A percentile compares a stretch with the other conserved stretches of the same genome.
Evolutionary conservation across 30 jellyfish, hydroid and myxozoan species (phyloP).

Genomic region (Aurelia coerulea): DNA sequence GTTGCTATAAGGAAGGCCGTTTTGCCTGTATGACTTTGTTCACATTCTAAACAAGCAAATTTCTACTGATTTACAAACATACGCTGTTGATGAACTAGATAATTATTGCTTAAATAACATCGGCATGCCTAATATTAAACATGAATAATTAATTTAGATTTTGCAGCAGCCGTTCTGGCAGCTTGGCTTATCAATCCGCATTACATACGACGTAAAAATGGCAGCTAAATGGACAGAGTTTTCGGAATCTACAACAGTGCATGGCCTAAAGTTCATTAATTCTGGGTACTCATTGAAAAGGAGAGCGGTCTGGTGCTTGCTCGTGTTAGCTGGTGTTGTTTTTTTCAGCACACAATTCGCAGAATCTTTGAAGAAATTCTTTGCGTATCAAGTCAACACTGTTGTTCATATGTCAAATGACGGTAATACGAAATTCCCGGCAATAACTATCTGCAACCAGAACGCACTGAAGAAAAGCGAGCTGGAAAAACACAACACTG

Average conservation of each 20-base stretch:
- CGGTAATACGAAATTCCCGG: constrained; percentile 48
- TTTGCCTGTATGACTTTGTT: too few species aligned
- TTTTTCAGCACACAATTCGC: constrained; percentile 3
- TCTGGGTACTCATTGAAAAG: constrained; percentile 6
- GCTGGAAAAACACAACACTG: constrained; percentile 10
- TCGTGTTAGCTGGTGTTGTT: constrained; percentile 29
- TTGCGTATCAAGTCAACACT: constrained; percentile 51
- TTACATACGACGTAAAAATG: constrained; percentile 3
- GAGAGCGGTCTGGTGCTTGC: constrained; percentile 7
- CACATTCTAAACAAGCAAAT: too few species aligned
- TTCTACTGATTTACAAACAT: too few species aligned
- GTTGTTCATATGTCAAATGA: constrained; percentile 51
- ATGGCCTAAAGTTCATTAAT: constrained; percentile 37
- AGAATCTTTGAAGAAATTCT: constrained; percentile 8
- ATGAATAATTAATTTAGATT: too few species aligned
- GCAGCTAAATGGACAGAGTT: constrained; percentile 41
- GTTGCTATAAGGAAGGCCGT: too few species aligned
- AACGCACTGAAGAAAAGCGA: constrained; percentile 48
- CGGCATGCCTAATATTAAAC: too few species aligned
- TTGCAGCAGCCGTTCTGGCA: too few species aligned
- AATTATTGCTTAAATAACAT: too few species aligned
- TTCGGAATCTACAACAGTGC: constrained; percentile 44
- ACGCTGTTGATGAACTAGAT: too few species aligned
- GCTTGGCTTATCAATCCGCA: too few species aligned
- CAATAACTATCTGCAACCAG: constrained; percentile 66